Percentiles rank a stretch among this genome's conserved stretches.
These are phyloP conservation scores for Trachelipus rathkii DNA, from an alignment of 1,140 invertebrate genomes.

Conservation along the genomic window DNA sequence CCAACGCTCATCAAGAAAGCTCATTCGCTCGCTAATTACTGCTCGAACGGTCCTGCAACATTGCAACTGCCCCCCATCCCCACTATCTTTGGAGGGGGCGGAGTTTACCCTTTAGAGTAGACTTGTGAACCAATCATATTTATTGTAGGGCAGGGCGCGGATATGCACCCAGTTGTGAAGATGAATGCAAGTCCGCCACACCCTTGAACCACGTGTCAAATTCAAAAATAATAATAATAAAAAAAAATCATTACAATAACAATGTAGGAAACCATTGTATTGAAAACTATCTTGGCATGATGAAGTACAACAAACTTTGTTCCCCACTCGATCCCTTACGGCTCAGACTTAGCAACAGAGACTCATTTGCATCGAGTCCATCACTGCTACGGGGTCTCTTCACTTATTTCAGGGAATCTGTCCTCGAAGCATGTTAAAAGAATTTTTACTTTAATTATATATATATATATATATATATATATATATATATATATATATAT, in stretches of 20 bases:
- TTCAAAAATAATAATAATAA: too few relatives aligned
- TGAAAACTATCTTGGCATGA: too few relatives aligned
- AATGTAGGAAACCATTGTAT: too few relatives aligned
- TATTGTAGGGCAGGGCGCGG: slow-evolving; percentile 1
- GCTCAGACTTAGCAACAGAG: not conserved
- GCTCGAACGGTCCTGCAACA: slow-evolving; percentile 4
- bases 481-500: not conserved
- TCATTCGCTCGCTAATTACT: slow-evolving; percentile 10
- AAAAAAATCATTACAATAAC: too few relatives aligned
- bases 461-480: not conserved
- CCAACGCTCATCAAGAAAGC: slow-evolving; percentile 4
- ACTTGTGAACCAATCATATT: slow-evolving; percentile 8
- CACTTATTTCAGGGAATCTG: too few relatives aligned
- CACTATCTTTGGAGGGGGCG: not conserved
- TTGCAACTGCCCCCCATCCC: slow-evolving; percentile 6
- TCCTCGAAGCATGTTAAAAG: too few relatives aligned
- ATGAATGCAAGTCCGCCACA: not conserved
- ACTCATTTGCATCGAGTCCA: not conserved
- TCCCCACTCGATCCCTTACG: too few relatives aligned
- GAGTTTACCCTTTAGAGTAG: slow-evolving; percentile 6
- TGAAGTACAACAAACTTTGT: too few relatives aligned
- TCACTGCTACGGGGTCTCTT: not conserved
- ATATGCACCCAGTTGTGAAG: not conserved
- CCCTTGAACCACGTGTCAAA: not conserved
- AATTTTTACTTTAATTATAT: not conserved